A percentile compares a stretch with the other conserved stretches of the same genome.
These are phyloP conservation scores for Graphium colonna DNA, from an alignment of 2,888 invertebrate genomes.

Conservation along the genomic window DNA sequence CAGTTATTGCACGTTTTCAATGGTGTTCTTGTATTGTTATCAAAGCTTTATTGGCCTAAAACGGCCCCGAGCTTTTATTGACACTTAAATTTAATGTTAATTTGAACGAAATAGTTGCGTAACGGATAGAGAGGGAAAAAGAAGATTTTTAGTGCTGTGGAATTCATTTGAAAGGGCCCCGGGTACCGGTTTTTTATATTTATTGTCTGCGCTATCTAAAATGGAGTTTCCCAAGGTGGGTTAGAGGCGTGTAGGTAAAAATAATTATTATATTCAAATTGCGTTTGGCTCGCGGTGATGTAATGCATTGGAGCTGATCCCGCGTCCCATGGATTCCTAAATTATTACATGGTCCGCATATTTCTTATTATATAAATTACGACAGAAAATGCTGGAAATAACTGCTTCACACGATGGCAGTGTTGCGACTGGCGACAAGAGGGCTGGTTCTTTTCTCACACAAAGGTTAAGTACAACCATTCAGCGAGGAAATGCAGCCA, in stretches of 20 bases:
- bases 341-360: too few species aligned
- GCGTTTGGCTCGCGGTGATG: background rate
- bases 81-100: constrained; percentile 24
- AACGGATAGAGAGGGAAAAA: constrained; percentile 17
- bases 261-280: constrained; percentile 20
- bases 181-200: constrained; percentile 18
- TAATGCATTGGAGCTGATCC: background rate
- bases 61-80: constrained; percentile 19
- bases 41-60: constrained; percentile 19
- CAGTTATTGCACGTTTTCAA: constrained; percentile 14
- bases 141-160: constrained; percentile 19
- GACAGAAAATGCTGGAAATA: too few species aligned
- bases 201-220: constrained; percentile 22
- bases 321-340: background rate
- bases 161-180: constrained; percentile 20
- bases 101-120: constrained; percentile 24
- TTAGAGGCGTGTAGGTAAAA: constrained; percentile 6
- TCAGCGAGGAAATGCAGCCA: too few species aligned
- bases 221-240: constrained; percentile 17
- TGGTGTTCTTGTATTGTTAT: constrained; percentile 16
- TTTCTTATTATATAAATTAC: too few species aligned
- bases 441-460: too few species aligned
- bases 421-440: too few species aligned
- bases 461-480: too few species aligned
- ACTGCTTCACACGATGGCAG: too few species aligned